Base-by-base conservation (phyloP, 1,140 invertebrate species). In the Drosophila kanapiae region DNA sequence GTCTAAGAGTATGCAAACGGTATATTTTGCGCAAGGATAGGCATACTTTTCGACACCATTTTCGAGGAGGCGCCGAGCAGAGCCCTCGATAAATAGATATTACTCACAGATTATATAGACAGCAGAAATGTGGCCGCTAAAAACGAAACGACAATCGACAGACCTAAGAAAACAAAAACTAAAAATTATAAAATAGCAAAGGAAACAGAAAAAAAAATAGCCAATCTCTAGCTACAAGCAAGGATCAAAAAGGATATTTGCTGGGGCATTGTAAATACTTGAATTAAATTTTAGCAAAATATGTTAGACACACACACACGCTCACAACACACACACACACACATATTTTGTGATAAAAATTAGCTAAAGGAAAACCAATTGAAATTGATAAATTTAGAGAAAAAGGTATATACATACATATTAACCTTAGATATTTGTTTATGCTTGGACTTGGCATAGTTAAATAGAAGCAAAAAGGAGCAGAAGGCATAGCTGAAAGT, bases 361-460 rank as follows among this genome's bases (percentile, higher is more conserved):
- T 68, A 54, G 61, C 59, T 75, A 76, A 72, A 57, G 6, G 14
- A 16, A 43, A 53, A 47, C 11, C 42, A 64, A 75, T 56, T 43
- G 51, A 54, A 54, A 37, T 37, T 62, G 23, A 67, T 65, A 67
- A 33, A 27, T 45, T 23, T 45, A 43, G 51, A 33, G 18, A 37
- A 27, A 27, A 64, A 47, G 53, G 23, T 56, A 53, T 51, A 42
- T 23, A 23, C 23, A 23, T 23, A 1, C 23, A 23, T 23, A 23
- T 23, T 23, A 43, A 56, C 49, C 38, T 61, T 75, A 75, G 43
- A 65, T 65, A 69, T 62, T 83, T 76, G 53, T 83, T 83, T 80
- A 61, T 56, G 80, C 81, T 84, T 84, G 75, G 68, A 77, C 62
- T 61, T 84, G 54, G 54, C 78, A 67, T 75, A 75, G 70, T 54